Evolutionary conservation across 37 sponge, comb jelly and placozoan genomes (phyloP), one percentile per base, ranked within the genome.

Genomic region (Corticium candelabrum): DNA sequence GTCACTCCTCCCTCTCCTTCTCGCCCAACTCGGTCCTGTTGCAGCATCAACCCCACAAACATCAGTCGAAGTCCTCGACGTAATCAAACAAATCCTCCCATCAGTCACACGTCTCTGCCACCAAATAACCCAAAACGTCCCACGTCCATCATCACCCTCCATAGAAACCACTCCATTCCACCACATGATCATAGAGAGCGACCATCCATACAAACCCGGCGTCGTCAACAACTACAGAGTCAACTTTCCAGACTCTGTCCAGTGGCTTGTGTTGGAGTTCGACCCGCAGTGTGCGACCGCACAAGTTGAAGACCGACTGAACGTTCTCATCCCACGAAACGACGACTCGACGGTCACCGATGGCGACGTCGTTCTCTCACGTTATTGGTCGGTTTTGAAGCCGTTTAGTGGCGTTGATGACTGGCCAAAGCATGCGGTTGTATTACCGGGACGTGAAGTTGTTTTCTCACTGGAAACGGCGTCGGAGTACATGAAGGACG

Each of bases 181-280:
- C 75, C 87, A 89, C 41, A 91, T 90, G 37, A 82, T 82, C 1
- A 77, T 96, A 4, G 96, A 96, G 75, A 91, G 93, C 0, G 93
- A 91, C 2, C 96, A 96, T 78, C 96, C 96, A 1, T 96, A 96
- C 89, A 86, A 84, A 30, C 86, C 74, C 69, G 87, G 87, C 41
- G 57, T 77, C 39, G 96, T 95, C 62, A 76, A 79, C 11, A 83
- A 89, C 68, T 89, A 85, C 74, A 78, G 84, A 77, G 93, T 91
- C 37, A 85, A 87, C 39, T 85, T 95, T 69, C 37, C 88, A 3
- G 84, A 85, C 35, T 71, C 72, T 62, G 96, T 95, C 33, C 85
- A 87, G 56, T 95, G 96, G 96, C 90, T 95, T 92, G 89, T 77
- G 2, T 74, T 89, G 11, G 96, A 95, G 84, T 84, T 95, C 81